These are phyloP conservation scores for Marronus borbonicus DNA, from an alignment of 2,888 invertebrate species.

Conservation along the genomic window DNA sequence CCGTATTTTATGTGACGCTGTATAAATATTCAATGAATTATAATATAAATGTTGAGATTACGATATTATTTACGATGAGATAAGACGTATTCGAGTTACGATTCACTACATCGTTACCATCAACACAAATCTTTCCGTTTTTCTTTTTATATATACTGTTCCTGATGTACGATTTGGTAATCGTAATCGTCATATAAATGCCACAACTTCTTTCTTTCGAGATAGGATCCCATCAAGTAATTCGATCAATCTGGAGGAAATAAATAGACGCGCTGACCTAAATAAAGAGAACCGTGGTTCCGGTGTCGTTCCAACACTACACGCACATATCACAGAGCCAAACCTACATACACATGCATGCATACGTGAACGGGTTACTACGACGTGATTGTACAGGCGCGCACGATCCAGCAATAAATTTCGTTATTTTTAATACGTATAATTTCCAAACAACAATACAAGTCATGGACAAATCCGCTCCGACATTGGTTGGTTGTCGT, in stretches of 20 bases:
- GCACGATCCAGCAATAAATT: conserved; percentile 54
- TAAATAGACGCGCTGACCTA: conserved; percentile 37
- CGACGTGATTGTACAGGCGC: conserved; percentile 19
- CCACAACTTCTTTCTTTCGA: conserved; percentile 9
- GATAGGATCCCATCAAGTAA: conserved; percentile 16
- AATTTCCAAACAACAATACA: conserved; percentile 62
- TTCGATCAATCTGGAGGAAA: conserved; percentile 31
- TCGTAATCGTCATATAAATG: conserved; percentile 14
- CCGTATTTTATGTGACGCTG: no score
- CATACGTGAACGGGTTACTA: conserved; percentile 25
- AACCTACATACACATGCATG: neutral
- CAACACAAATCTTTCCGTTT: neutral
- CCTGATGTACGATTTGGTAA: neutral
- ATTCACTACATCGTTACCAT: neutral
- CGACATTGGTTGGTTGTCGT: conserved; percentile 58
- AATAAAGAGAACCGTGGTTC: conserved; percentile 28
- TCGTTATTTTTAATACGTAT: conserved; percentile 58
- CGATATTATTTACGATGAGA: neutral
- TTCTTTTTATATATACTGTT: neutral
- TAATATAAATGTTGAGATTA: no score
- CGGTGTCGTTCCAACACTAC: conserved; percentile 22
- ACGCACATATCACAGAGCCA: neutral
- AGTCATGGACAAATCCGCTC: conserved; percentile 64
- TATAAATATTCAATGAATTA: no score
- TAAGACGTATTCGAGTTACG: neutral